These are phyloP conservation scores for Lateolabrax maculatus DNA, from an alignment of 2,797 vertebrate species.

Conservation along the genomic window DNA sequence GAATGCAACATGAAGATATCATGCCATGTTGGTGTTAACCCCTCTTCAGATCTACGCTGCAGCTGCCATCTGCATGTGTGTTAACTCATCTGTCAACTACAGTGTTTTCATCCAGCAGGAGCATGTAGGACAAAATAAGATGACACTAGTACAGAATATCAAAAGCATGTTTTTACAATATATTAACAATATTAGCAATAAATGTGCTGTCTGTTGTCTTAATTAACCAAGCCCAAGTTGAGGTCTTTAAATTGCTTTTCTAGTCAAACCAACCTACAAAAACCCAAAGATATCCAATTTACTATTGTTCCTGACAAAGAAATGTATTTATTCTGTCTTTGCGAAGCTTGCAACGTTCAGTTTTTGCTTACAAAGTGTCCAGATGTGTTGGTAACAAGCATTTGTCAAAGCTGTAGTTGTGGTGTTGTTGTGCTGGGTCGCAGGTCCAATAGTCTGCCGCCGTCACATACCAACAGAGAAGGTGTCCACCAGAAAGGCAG, in stretches of 20 bases:
- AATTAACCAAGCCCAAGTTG: background rate
- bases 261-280: background rate
- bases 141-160: background rate
- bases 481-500: constrained; percentile 2
- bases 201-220: background rate
- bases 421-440: background rate
- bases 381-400: background rate
- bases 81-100: constrained; percentile 19
- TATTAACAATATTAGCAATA: background rate
- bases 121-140: background rate
- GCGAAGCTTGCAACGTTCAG: background rate
- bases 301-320: background rate
- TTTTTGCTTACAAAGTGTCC: background rate
- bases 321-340: background rate
- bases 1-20: constrained; percentile 64
- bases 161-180: too few species aligned
- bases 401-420: background rate
- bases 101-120: constrained; percentile 6
- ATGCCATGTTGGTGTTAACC: constrained; percentile 59
- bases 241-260: background rate
- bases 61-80: constrained; percentile 42
- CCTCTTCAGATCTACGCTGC: constrained; percentile 48
- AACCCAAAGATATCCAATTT: background rate
- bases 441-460: background rate
- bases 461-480: too few species aligned